Conservation (phyloP, 2,113 vertebrate species). For the Takifugu flavidus region DNA sequence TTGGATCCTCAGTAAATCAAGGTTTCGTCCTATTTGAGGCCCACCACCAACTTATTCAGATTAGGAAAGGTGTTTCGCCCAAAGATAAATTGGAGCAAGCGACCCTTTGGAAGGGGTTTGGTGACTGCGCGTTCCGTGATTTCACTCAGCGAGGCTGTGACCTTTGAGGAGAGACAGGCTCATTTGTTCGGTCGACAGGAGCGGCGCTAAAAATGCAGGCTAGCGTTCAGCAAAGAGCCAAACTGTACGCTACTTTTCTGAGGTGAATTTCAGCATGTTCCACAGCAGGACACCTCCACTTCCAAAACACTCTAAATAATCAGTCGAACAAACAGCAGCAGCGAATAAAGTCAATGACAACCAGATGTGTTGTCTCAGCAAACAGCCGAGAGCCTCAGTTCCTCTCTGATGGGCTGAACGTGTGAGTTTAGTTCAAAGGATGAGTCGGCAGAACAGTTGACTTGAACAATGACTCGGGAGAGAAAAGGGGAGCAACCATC, state of each 20-base stretch:
- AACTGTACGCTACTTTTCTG: slow-evolving; percentile 12
- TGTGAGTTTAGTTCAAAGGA: neutral
- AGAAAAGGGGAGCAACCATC: slow-evolving; percentile 1
- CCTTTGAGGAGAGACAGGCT: slow-evolving; percentile 68
- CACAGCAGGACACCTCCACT: neutral
- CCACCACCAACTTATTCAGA: slow-evolving; percentile 55
- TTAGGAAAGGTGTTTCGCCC: slow-evolving; percentile 54
- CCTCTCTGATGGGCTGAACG: neutral
- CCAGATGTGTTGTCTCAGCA: neutral
- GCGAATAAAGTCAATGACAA: neutral
- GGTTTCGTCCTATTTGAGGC: slow-evolving; percentile 46
- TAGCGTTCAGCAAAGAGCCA: slow-evolving; percentile 54
- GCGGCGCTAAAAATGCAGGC: slow-evolving; percentile 64
- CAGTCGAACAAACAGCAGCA: neutral
- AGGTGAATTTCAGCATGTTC: neutral
- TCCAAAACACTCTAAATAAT: neutral
- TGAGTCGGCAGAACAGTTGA: slow-evolving; percentile 47
- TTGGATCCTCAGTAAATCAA: neutral
- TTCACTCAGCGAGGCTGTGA: slow-evolving; percentile 54
- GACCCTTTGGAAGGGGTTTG: slow-evolving; percentile 34
- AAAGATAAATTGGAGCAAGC: slow-evolving; percentile 68
- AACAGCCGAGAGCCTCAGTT: neutral
- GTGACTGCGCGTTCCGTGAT: slow-evolving; percentile 58
- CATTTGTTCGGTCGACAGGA: slow-evolving; percentile 70
- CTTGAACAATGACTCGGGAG: slow-evolving; percentile 34